Evolutionary conservation across 2,797 vertebrate genomes (phyloP), one percentile per base, ranked within the genome.

Genomic region (Ficedula albicollis): DNA sequence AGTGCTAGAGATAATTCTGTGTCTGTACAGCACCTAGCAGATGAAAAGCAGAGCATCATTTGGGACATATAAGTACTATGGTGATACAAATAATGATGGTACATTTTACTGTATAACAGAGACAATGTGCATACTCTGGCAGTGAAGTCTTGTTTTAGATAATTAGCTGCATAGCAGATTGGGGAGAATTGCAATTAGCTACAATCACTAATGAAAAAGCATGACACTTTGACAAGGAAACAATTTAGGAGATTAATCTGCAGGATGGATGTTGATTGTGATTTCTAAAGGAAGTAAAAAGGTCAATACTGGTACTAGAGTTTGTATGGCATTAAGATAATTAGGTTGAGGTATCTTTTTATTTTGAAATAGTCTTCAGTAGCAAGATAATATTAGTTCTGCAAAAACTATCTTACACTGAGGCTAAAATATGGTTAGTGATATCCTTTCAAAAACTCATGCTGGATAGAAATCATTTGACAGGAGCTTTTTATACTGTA

Each of bases 281-380:
- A 93, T 95, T 95, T 84, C 76, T 44, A 32, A 64, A 87, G 60
- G 70, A 95, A 91, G 84, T 68, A 41, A 66, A 96, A 96, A 96
- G 86, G 75, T 97, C 85, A 90, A 18, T 84, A 93, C 34, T 29
- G 87, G 63, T 67, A 46, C 66, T 72, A 60, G 62, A 96, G 76
- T 93, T 95, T 96, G 78, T 96, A 94, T 68, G 21, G 58, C 9
- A 26, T 95, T 94, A 92, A 67, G 83, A 74, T 95, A 94, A 96
- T 94, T 96, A 89, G 72, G 10, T 93, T 93, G 91, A 93, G 49
- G 59, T 83, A 41, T 64, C 67, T 89, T 81, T 92, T 89, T 85
- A 26, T 56, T 77, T 62, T 54, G 68, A 76, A 92, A 82, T 91
- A 86, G 67, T 82, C 19, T 91, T 38, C 93, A 94, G 91, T 92